Evolutionary conservation across 2,888 invertebrate species (phyloP).

Genomic region (Caprella mutica): DNA sequence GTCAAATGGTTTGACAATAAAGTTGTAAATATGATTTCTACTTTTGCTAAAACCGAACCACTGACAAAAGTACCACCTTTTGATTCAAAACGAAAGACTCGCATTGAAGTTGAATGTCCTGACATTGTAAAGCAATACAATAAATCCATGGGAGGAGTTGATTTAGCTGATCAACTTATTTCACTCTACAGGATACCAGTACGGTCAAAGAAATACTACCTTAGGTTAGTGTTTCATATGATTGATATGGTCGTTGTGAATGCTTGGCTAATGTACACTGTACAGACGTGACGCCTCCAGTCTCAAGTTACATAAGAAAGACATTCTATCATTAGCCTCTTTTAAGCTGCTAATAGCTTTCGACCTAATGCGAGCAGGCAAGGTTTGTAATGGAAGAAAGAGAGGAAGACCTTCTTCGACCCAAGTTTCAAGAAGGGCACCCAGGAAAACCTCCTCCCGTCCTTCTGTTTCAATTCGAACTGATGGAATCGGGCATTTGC

Average conservation of each 20-base stretch:
- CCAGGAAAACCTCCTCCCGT: too few relatives aligned
- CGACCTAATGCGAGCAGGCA: neutral
- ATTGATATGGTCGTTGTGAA: conserved; percentile 5
- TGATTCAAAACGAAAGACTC: neutral
- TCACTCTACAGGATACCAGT: neutral
- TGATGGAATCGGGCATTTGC: too few relatives aligned
- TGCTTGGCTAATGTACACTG: conserved; percentile 4
- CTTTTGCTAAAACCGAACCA: conserved; percentile 8
- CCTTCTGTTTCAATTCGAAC: too few relatives aligned
- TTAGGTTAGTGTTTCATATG: neutral
- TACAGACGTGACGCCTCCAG: neutral
- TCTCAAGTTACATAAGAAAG: neutral
- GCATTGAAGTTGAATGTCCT: neutral
- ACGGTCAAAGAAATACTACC: neutral
- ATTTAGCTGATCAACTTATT: neutral
- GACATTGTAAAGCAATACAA: conserved; percentile 3
- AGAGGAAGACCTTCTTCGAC: too few relatives aligned
- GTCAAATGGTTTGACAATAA: conserved; percentile 2
- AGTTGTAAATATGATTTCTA: conserved; percentile 1
- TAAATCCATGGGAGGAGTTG: neutral
- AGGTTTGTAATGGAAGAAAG: too few relatives aligned
- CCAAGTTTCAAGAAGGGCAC: too few relatives aligned
- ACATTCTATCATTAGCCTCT: neutral
- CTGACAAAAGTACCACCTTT: neutral
- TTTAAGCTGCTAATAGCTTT: neutral